Evolutionary conservation across 1,140 invertebrate genomes (phyloP).

Genomic region (Mya arenaria): DNA sequence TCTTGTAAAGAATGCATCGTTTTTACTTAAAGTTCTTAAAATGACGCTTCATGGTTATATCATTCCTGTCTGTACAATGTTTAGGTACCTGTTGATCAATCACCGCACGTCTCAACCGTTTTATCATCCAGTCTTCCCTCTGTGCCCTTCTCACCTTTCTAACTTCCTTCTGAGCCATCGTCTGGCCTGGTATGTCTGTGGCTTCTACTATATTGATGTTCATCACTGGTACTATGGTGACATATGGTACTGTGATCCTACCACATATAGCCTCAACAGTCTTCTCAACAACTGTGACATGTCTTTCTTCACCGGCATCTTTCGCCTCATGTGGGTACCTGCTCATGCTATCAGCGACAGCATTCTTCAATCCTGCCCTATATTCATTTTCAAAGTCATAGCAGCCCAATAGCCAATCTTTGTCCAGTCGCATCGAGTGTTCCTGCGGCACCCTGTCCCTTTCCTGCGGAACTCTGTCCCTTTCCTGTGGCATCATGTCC

Average conservation of each 20-base stretch:
- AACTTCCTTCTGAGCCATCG: not conserved
- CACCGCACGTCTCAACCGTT: not conserved
- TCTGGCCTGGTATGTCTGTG: not conserved
- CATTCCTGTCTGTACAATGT: not conserved
- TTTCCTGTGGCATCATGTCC: too few relatives aligned
- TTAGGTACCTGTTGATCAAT: not conserved
- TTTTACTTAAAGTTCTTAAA: constrained; percentile 14
- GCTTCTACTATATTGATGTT: constrained; percentile 27
- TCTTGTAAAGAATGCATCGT: not conserved
- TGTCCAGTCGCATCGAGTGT: constrained; percentile 28
- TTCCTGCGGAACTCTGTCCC: too few relatives aligned
- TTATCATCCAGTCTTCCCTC: constrained; percentile 11
- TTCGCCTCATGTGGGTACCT: too few relatives aligned
- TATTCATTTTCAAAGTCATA: constrained; percentile 11
- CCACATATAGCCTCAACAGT: constrained; percentile 3
- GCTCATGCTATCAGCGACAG: constrained; percentile 1
- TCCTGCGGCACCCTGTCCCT: not conserved
- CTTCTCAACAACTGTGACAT: not conserved
- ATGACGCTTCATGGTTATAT: not conserved
- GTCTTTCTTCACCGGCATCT: not conserved
- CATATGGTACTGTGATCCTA: not conserved
- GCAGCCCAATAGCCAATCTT: constrained; percentile 17
- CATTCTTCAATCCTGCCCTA: not conserved
- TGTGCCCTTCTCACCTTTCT: not conserved
- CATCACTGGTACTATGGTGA: not conserved